Evolutionary conservation across 2,888 invertebrate species (phyloP).

Genomic region (Tipula unca): DNA sequence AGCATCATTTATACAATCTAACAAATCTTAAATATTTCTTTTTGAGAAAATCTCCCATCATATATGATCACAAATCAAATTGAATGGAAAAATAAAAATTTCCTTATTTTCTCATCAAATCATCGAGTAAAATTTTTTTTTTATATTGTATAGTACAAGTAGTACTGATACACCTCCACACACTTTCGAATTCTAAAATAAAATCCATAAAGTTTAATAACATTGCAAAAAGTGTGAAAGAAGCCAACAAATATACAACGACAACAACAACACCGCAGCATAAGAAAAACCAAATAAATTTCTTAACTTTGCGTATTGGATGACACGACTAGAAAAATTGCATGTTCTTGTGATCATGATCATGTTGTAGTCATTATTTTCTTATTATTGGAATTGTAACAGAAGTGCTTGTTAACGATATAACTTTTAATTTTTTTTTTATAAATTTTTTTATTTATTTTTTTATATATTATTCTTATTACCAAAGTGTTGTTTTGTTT

Average conservation of each 20-base stretch:
- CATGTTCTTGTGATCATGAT: constrained; percentile 14
- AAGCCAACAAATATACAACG: neutral
- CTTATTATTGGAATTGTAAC: constrained; percentile 8
- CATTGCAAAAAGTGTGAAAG: neutral
- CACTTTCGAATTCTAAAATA: neutral
- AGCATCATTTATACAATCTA: too few species aligned
- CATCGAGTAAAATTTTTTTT: neutral
- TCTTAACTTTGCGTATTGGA: constrained; percentile 14
- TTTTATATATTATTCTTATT: neutral
- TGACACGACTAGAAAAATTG: constrained; percentile 14
- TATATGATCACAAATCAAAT: neutral
- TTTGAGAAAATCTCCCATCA: neutral
- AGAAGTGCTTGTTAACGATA: constrained; percentile 14
- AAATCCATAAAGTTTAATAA: neutral
- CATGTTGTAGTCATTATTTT: constrained; percentile 14
- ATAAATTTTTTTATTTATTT: neutral
- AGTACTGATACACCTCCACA: neutral
- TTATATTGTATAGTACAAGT: neutral
- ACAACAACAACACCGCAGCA: neutral
- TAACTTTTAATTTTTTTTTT: neutral
- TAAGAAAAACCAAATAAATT: neutral
- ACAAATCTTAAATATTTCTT: neutral
- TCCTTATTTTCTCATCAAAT: neutral
- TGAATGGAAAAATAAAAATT: neutral
- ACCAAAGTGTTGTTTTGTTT: constrained; percentile 8